Conservation (phyloP, 2,113 vertebrate species). For the Cyprinus carpio region DNA sequence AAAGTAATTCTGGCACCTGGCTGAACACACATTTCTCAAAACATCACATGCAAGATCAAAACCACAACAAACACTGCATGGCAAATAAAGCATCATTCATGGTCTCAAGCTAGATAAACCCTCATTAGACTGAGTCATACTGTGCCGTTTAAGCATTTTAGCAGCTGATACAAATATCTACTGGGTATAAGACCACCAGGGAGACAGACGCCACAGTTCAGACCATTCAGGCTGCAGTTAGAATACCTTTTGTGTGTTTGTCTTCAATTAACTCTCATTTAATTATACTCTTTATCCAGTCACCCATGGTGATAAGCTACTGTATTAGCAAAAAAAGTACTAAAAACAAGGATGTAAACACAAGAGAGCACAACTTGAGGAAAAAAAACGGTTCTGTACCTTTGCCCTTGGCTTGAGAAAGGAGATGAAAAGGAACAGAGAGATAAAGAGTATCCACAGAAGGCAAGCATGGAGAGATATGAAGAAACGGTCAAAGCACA, state of each 20-base stretch:
- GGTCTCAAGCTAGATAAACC: background rate
- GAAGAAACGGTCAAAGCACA: background rate
- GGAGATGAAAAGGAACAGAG: constrained; percentile 68
- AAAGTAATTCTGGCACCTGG: background rate
- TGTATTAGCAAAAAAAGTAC: constrained; percentile 58
- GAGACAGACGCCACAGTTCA: constrained; percentile 29
- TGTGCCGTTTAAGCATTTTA: background rate
- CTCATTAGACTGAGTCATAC: background rate
- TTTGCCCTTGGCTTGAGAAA: constrained; percentile 96
- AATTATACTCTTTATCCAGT: constrained; percentile 69
- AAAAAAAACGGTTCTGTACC: constrained; percentile 82
- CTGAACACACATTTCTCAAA: constrained; percentile 16
- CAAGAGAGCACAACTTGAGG: constrained; percentile 59
- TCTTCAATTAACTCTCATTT: constrained; percentile 63
- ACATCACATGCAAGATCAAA: constrained; percentile 29
- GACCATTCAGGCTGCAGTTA: constrained; percentile 40
- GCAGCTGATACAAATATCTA: background rate
- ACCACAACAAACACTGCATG: constrained; percentile 16
- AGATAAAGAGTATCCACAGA: constrained; percentile 72
- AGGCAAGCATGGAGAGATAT: constrained; percentile 53
- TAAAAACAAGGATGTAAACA: constrained; percentile 64
- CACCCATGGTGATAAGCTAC: constrained; percentile 59
- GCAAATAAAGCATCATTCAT: background rate
- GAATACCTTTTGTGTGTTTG: constrained; percentile 36
- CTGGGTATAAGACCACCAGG: constrained; percentile 27